Evolutionary conservation across 2,113 vertebrate genomes (phyloP), one percentile per base, ranked within the genome.

Genomic region (Plectropomus leopardus): DNA sequence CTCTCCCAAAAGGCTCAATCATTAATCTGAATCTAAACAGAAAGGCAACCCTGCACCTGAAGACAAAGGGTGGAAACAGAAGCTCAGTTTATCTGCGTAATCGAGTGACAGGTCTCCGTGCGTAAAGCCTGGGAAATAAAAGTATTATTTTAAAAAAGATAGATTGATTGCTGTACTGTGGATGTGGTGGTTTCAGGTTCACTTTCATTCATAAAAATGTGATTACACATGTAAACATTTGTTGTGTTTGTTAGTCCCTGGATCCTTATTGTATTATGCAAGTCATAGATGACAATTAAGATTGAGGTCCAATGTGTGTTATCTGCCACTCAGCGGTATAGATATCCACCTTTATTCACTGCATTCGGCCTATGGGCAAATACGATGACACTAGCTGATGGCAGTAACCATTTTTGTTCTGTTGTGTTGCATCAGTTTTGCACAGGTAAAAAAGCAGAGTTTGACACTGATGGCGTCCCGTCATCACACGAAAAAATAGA

Each of bases 21-120:
- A 72, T 86, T 78, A 76, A 81, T 86, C 76, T 84, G 48, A 69
- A 83, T 65, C 68, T 57, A 80, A 84, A 72, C 61, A 84, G 47
- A 78, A 54, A 61, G 30, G 21, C 45, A 69, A 70, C 42, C 15
- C 55, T 70, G 55, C 23, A 55, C 40, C 76, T 60, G 68, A 47
- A 86, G 64, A 76, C 54, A 78, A 61, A 80, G 68, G 28, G 63
- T 3, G 0, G 51, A 73, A 60, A 72, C 26, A 78, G 42, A 72
- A 51, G 45, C 73, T 60, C 23, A 26, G 51, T 78, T 72, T 85
- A 82, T 83, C 58, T 42, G 36, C 10, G 36, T 54, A 67, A 71
- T 16, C 51, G 60, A 80, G 45, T 61, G 72, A 78, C 63, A 77
- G 53, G 53, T 44, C 21, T 77, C 17, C 50, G 44, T 48, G 17